A percentile compares a stretch with the other conserved stretches of the same genome.
These are phyloP conservation scores for Cenopis cana DNA, from an alignment of 2,888 invertebrate species.

Conservation along the genomic window DNA sequence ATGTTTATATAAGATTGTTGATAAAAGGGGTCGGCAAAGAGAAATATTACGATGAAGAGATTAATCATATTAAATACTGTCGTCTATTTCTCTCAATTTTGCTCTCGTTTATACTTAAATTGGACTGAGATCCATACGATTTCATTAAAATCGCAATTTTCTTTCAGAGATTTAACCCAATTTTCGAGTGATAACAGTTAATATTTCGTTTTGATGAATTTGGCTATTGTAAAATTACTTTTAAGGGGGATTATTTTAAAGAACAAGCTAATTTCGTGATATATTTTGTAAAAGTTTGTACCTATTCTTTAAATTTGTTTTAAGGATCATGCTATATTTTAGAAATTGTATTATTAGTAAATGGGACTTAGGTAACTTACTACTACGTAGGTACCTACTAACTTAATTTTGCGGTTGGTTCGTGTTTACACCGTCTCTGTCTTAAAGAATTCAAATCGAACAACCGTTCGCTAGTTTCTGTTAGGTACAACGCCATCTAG, in stretches of 20 bases:
- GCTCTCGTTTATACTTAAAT: slow-evolving; percentile 31
- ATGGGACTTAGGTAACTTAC: not conserved
- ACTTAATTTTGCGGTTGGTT: too few relatives aligned
- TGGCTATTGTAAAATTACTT: too few relatives aligned
- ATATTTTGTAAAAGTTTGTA: too few relatives aligned
- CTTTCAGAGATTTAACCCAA: slow-evolving; percentile 42
- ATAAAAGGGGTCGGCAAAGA: slow-evolving; percentile 40
- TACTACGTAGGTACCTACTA: too few relatives aligned
- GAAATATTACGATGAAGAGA: slow-evolving; percentile 42
- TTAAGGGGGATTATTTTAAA: not conserved
- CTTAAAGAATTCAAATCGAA: too few relatives aligned
- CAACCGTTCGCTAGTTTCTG: too few relatives aligned
- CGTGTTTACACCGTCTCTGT: too few relatives aligned
- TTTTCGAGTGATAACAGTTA: not conserved
- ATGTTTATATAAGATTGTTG: slow-evolving; percentile 24
- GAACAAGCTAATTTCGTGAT: too few relatives aligned
- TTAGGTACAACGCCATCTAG: too few relatives aligned
- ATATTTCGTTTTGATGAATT: not conserved
- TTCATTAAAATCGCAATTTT: slow-evolving; percentile 50
- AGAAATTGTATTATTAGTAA: too few relatives aligned
- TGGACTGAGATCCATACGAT: slow-evolving; percentile 28
- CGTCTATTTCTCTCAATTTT: slow-evolving; percentile 43
- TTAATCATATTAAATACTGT: slow-evolving; percentile 41
- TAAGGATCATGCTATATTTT: too few relatives aligned
- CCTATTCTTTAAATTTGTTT: too few relatives aligned